Percentiles rank a stretch among this genome's conserved stretches.
Evolutionary conservation across 2,797 vertebrate species (phyloP).

Genomic region (Clarias pachynema): DNA sequence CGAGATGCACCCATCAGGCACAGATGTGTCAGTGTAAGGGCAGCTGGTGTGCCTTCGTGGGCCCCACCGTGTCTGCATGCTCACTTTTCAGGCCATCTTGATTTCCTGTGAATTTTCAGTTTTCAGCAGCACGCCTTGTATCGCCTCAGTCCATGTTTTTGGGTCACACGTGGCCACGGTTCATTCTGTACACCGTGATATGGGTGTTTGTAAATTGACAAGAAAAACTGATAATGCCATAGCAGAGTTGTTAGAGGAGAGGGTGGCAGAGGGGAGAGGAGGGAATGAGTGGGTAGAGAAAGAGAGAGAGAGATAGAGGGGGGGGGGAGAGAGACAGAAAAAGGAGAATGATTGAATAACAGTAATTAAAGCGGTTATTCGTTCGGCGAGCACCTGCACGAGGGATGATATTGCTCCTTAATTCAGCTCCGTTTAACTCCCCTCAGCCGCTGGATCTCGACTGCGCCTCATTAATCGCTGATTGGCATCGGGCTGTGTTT

Average conservation of each 20-base stretch:
- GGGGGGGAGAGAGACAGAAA: slow-evolving; percentile 59
- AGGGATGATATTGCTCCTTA: slow-evolving; percentile 97
- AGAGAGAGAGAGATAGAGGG: slow-evolving; percentile 27
- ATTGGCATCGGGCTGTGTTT: slow-evolving; percentile 78
- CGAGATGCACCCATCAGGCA: slow-evolving; percentile 82
- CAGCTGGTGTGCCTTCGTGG: slow-evolving; percentile 73
- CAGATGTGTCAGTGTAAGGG: slow-evolving; percentile 96
- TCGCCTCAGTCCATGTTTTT: slow-evolving; percentile 63
- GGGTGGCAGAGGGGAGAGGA: slow-evolving; percentile 58
- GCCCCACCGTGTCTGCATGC: neutral
- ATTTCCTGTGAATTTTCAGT: neutral
- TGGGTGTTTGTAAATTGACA: slow-evolving; percentile 90
- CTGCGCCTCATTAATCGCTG: slow-evolving; percentile 84
- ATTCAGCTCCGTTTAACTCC: slow-evolving; percentile 98
- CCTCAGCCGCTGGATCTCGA: slow-evolving; percentile 79
- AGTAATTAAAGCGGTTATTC: slow-evolving; percentile 99
- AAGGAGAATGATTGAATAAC: slow-evolving; percentile 98
- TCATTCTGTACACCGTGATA: slow-evolving; percentile 71
- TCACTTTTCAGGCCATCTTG: neutral
- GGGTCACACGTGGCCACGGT: slow-evolving; percentile 79
- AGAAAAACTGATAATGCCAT: slow-evolving; percentile 93
- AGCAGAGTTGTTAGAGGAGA: slow-evolving; percentile 77
- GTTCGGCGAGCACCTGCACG: slow-evolving; percentile 97
- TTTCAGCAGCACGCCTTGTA: slow-evolving; percentile 51
- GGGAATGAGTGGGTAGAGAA: slow-evolving; percentile 51